These are phyloP conservation scores for Salpingus planirostris DNA, from an alignment of 2,888 invertebrate species.

Conservation along the genomic window DNA sequence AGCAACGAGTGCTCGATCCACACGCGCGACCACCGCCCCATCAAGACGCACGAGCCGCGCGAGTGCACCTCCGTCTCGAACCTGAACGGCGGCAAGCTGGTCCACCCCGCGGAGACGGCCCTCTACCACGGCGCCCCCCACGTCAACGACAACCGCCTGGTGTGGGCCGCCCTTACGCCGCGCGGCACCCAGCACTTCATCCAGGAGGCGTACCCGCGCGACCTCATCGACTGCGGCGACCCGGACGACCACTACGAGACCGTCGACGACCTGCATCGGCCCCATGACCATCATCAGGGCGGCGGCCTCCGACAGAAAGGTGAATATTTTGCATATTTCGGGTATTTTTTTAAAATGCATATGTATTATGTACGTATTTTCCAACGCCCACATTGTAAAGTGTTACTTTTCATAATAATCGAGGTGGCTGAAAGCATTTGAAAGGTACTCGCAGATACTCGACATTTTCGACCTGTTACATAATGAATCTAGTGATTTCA, in stretches of 20 bases:
- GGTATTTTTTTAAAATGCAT: too few relatives aligned
- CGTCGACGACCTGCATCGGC: conserved; percentile 48
- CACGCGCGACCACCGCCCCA: conserved; percentile 37
- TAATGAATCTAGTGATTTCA: too few relatives aligned
- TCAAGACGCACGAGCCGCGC: conserved; percentile 40
- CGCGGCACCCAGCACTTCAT: conserved; percentile 73
- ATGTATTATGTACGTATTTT: too few relatives aligned
- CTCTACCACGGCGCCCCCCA: conserved; percentile 30
- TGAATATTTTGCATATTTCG: too few relatives aligned
- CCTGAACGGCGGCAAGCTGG: conserved; percentile 36
- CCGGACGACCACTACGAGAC: conserved; percentile 62
- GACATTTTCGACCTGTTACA: too few relatives aligned
- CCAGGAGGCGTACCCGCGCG: conserved; percentile 55
- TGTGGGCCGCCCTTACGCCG: conserved; percentile 78
- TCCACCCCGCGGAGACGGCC: conserved; percentile 35
- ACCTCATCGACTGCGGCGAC: conserved; percentile 43
- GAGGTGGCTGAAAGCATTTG: too few relatives aligned
- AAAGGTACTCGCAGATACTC: too few relatives aligned
- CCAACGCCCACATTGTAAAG: too few relatives aligned
- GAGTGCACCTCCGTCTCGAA: conserved; percentile 40
- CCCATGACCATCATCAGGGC: conserved; percentile 10
- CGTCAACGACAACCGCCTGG: conserved; percentile 38
- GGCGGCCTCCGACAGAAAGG: conserved; percentile 19
- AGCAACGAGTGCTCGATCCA: conserved; percentile 47
- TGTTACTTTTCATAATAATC: too few relatives aligned